phyloP scores from a whole-genome alignment of 2,113 vertebrate genomes.

The Chionis minor region DNA sequence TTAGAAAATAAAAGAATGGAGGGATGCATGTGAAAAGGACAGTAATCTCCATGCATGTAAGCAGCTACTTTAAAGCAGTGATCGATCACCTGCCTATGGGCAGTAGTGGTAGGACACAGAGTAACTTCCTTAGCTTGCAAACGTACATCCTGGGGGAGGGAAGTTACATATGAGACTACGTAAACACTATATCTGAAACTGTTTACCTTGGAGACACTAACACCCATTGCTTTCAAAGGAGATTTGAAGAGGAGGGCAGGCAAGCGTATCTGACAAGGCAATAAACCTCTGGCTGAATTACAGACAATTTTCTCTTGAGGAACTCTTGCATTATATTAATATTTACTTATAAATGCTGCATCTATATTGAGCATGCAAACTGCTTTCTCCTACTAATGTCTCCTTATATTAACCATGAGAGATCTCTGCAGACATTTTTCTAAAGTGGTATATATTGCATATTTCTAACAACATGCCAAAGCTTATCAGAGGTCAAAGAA shows the following conservation, averaged over 20 bases:
- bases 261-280: not conserved
- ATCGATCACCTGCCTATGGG: not conserved
- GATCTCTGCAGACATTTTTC: not conserved
- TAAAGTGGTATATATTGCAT: not conserved
- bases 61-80: not conserved
- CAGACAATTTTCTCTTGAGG: not conserved
- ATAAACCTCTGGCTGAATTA: not conserved
- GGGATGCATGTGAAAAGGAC: not conserved
- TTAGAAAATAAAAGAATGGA: not conserved
- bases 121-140: not conserved
- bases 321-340: not conserved
- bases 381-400: not conserved
- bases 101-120: not conserved
- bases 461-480: not conserved
- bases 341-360: not conserved
- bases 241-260: not conserved
- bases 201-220: not conserved
- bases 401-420: not conserved
- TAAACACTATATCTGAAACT: not conserved
- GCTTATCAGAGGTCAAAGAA: slow-evolving; percentile 2
- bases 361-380: not conserved
- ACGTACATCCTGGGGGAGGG: not conserved
- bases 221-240: not conserved
- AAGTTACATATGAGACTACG: not conserved
- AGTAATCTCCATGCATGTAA: not conserved